A percentile compares a stretch with the other conserved stretches of the same genome.
Conservation (phyloP, 2,113 vertebrate genomes). For the Noctilio leporinus region DNA sequence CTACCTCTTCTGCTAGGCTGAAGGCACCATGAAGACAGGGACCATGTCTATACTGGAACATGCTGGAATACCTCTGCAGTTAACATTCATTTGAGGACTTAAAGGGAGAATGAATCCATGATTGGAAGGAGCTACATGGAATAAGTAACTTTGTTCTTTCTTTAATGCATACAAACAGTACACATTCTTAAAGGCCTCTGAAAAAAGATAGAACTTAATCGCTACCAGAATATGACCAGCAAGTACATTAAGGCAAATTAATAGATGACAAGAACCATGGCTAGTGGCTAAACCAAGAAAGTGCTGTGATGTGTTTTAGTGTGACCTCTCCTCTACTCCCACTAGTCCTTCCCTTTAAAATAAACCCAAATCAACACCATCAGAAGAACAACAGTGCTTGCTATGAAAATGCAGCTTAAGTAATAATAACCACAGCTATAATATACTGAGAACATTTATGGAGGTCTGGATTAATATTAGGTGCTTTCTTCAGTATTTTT, state of each 20-base stretch:
- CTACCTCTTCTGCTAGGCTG: not conserved
- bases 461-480: not conserved
- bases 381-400: not conserved
- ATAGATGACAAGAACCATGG: not conserved
- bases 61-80: not conserved
- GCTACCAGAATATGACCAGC: not conserved
- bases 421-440: not conserved
- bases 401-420: not conserved
- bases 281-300: not conserved
- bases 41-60: not conserved
- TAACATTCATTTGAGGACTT: not conserved
- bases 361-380: not conserved
- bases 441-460: not conserved
- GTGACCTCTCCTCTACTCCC: not conserved
- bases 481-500: not conserved
- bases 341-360: not conserved
- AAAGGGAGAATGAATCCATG: not conserved
- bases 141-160: not conserved
- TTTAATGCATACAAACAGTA: not conserved
- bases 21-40: not conserved
- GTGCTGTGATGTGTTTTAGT: not conserved
- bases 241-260: not conserved
- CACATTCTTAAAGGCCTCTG: not conserved
- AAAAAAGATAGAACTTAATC: not conserved
- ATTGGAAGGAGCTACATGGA: not conserved